Base-by-base conservation (phyloP, 53 echinoderm and acorn worm genomes). In the Temnopleurus reevesii region DNA sequence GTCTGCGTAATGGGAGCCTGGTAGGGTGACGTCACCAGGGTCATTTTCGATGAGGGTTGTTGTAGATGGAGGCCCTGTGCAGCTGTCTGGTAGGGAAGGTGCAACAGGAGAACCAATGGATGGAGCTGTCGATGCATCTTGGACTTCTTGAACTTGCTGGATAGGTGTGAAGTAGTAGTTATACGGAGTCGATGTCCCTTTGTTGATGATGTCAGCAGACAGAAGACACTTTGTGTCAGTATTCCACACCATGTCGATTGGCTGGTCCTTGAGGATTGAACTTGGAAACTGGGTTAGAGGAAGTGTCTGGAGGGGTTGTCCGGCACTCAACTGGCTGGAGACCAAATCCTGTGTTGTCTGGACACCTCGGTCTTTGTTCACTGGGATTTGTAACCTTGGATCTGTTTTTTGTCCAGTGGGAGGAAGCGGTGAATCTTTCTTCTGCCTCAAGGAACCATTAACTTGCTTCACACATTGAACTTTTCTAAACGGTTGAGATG, bases 141-240 rank as follows among this genome's bases (percentile, higher is more conserved):
- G 80, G 51, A 47, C 51, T 30, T 29, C 6, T 15, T 26, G 28
- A 28, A 17, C 53, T 51, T 80, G 80, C 31, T 47, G 80, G 49
- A 80, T 49, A 2, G 80, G 80, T 12, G 53, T 80, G 51, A 80
- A 80, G 80, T 80, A 53, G 18, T 46, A 80, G 49, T 46, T 25
- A 31, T 80, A 49, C 19, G 53, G 26, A 15, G 80, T 49, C 10
- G 80, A 80, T 1, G 80, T 71, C 5, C 71, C 71, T 17, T 71
- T 71, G 38, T 71, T 12, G 21, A 21, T 21, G n/a, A 71, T 38
- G n/a, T 71, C 41, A 41, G 41, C 38, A 0, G 41, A 9, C 41
- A 38, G 71, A 71, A 41, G 38, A 71, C 36, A n/a, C 71, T 23
- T 71, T 6, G 71, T 19, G 71, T 71, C 38, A n/a, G 71, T 5